These are phyloP conservation scores for Siniperca chuatsi DNA, from an alignment of 2,113 vertebrate genomes.

Conservation along the genomic window DNA sequence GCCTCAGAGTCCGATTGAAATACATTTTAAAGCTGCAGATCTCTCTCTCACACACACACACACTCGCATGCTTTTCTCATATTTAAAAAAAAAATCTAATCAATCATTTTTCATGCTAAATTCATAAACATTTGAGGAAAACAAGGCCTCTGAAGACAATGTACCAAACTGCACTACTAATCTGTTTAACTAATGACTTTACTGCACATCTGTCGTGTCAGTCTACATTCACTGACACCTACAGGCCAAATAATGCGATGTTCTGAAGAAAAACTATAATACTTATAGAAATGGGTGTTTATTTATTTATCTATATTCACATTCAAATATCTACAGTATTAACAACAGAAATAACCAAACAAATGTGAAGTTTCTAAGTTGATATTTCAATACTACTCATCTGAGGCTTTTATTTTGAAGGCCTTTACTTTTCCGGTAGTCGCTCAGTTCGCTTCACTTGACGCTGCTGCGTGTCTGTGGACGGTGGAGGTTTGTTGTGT, in stretches of 20 bases:
- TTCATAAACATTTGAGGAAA: no score
- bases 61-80: no score
- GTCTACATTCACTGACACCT: neutral
- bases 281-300: neutral
- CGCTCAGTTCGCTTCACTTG: neutral
- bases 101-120: no score
- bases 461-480: constrained; percentile 8
- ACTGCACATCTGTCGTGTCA: neutral
- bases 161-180: neutral
- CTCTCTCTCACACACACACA: no score
- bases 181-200: neutral
- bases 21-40: no score
- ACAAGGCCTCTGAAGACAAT: neutral
- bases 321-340: neutral
- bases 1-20: no score
- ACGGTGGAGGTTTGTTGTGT: constrained; percentile 32
- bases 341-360: neutral
- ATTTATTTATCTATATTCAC: neutral
- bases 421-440: neutral
- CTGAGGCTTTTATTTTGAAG: constrained; percentile 12
- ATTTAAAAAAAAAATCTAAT: no score
- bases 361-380: neutral
- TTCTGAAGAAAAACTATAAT: neutral
- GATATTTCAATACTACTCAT: neutral
- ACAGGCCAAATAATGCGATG: neutral